Percentiles rank a stretch among this genome's conserved stretches.
phyloP scores from a whole-genome alignment of 1,140 invertebrate species.

The Bacillus rossius region DNA sequence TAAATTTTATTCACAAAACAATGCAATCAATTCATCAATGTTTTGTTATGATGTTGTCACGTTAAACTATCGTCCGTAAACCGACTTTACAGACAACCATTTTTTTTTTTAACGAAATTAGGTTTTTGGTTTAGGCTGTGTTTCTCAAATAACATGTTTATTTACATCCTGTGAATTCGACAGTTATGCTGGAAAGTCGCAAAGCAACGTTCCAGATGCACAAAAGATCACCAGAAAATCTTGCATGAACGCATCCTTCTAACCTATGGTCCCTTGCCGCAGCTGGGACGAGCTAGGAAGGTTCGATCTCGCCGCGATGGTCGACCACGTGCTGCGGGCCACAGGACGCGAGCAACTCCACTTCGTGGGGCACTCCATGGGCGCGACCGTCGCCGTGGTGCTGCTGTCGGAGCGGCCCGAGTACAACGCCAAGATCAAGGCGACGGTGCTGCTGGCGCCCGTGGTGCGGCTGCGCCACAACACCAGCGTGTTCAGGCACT shows the following conservation, averaged over 20 bases:
- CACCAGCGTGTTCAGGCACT: constrained; percentile 25
- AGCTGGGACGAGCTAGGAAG: constrained; percentile 54
- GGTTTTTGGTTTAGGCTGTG: no score
- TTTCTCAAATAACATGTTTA: no score
- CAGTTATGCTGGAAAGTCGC: neutral
- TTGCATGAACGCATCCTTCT: no score
- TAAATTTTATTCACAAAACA: no score
- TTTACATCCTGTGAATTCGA: neutral
- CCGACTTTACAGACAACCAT: no score
- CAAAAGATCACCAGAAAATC: no score
- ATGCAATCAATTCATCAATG: no score
- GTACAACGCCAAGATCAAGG: constrained; percentile 43
- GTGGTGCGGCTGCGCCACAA: constrained; percentile 38
- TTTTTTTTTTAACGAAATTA: no score
- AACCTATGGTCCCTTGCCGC: neutral
- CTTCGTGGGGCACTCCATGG: constrained; percentile 44
- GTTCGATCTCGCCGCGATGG: constrained; percentile 51
- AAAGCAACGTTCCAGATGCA: no score
- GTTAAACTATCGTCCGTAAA: no score
- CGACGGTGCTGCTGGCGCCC: constrained; percentile 47
- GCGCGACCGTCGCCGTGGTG: constrained; percentile 38
- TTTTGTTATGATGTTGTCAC: no score
- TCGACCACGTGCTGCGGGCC: constrained; percentile 48
- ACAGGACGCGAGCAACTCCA: constrained; percentile 45
- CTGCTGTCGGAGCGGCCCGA: constrained; percentile 42